Base-by-base conservation (phyloP, 1,140 invertebrate species). In the Himalopsyche phryganea region DNA sequence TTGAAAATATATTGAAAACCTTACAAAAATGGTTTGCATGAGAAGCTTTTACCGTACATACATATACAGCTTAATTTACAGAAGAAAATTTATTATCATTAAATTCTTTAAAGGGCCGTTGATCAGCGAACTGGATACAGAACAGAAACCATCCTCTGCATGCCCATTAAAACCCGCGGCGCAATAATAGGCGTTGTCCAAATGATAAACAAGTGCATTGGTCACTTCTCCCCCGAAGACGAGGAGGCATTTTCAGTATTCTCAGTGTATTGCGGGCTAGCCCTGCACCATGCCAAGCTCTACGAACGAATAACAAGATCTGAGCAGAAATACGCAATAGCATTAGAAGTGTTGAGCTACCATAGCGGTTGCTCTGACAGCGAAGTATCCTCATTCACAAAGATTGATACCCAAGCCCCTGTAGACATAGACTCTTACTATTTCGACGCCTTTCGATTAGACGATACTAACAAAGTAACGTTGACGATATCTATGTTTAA, bases 221-320 rank as follows among this genome's bases (percentile, higher is more conserved):
- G 85, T 1, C 69, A 70, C 17, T 92, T 92, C 68, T 88, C 80
- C 10, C 83, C 82, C 60, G 82, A 85, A 47, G 91, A 94, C 67
- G 89, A 92, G 73, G 85, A 87, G 65, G 84, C 87, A 1, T 94
- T 94, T 75, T 85, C 90, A 71, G 87, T 84, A 41, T 92, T 92
- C 69, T 89, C 90, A 1, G 82, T 90, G 13, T 93, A 92, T 67
- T 93, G 91, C 70, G 91, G 90, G 0, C 73, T 93, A 6, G 91
- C 90, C 6, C 77, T 93, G 23, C 86, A 93, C 71, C 89, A 93
- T 71, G 89, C 90, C 13, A 90, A 90, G 71, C 71, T 93, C 1
- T 93, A 93, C 67, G 89, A 92, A 63, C 89, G 90, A 73, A 92
- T 93, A 19, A 79, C 85, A 54, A 74, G 85, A 47, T 91, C 90